phyloP scores from a whole-genome alignment of 2,113 vertebrate genomes.

The Oceanodroma tethys region DNA sequence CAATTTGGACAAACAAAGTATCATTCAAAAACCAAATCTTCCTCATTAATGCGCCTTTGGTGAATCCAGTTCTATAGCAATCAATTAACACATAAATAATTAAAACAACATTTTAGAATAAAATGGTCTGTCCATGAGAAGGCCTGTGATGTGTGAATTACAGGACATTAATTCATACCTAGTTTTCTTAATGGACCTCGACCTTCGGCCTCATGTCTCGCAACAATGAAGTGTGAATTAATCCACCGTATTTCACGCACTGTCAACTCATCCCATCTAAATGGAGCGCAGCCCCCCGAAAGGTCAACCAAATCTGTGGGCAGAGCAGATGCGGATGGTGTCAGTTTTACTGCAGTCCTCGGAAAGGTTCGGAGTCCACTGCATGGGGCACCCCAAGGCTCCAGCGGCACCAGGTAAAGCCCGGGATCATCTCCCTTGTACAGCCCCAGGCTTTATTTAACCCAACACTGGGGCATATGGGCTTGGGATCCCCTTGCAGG shows the following conservation, averaged over 20 bases:
- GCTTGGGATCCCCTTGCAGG: not conserved
- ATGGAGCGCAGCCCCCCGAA: not conserved
- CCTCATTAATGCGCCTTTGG: not conserved
- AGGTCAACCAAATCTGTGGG: not conserved
- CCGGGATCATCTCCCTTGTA: not conserved
- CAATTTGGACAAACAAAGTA: not conserved
- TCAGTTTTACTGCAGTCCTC: not conserved
- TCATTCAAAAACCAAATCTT: not conserved
- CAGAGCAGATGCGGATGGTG: not conserved
- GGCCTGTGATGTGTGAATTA: not conserved
- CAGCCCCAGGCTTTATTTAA: not conserved
- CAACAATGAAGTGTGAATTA: conserved; percentile 39
- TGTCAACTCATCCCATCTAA: conserved; percentile 2
- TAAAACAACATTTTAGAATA: conserved; percentile 6
- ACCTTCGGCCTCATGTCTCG: not conserved
- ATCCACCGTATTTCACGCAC: not conserved
- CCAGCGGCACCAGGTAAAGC: not conserved
- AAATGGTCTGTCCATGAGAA: not conserved
- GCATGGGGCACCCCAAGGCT: not conserved
- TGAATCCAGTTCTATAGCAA: not conserved
- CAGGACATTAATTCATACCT: conserved; percentile 29
- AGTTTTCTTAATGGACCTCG: conserved; percentile 18
- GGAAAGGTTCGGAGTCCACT: not conserved
- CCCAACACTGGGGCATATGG: not conserved
- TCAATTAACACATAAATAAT: conserved; percentile 50